Percentiles rank a stretch among this genome's conserved stretches.
Evolutionary conservation across 2,888 invertebrate genomes (phyloP).

Genomic region (Eupithecia exiguata): DNA sequence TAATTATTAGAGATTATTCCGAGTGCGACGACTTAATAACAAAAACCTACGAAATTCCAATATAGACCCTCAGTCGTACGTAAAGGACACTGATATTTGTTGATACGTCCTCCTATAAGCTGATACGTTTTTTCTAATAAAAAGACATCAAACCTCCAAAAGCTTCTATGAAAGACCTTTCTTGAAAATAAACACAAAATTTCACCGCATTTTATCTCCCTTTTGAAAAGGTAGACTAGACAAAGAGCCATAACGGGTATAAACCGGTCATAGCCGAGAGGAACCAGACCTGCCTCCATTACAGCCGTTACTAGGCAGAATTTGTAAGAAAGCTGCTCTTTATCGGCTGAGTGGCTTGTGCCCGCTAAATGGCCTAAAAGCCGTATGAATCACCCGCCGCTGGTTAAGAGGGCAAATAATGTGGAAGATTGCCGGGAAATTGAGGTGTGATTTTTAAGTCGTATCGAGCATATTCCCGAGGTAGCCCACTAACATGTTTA

Average conservation of each 20-base stretch:
- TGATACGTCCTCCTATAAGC: background rate
- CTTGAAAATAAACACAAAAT: constrained; percentile 3
- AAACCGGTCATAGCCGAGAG: constrained; percentile 10
- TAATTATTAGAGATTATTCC: too few relatives aligned
- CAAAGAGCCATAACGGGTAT: constrained; percentile 14
- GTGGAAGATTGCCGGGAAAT: constrained; percentile 10
- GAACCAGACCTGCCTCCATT: constrained; percentile 1
- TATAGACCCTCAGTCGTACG: too few relatives aligned
- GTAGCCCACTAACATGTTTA: too few relatives aligned
- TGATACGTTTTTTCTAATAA: background rate
- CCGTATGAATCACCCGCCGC: constrained; percentile 7
- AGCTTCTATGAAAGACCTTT: background rate
- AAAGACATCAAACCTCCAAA: background rate
- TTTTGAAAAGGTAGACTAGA: constrained; percentile 6
- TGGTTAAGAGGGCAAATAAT: constrained; percentile 13
- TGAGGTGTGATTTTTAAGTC: constrained; percentile 12
- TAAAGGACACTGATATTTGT: too few relatives aligned
- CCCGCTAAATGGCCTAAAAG: constrained; percentile 3
- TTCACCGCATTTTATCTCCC: background rate
- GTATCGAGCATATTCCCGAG: too few relatives aligned
- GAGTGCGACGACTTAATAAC: too few relatives aligned
- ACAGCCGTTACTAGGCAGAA: constrained; percentile 12
- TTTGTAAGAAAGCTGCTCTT: constrained; percentile 11
- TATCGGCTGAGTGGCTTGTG: constrained; percentile 8
- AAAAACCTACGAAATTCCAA: too few relatives aligned